Evolutionary conservation across 2,113 vertebrate genomes (phyloP).

Genomic region (Dendrocopos noguchii): DNA sequence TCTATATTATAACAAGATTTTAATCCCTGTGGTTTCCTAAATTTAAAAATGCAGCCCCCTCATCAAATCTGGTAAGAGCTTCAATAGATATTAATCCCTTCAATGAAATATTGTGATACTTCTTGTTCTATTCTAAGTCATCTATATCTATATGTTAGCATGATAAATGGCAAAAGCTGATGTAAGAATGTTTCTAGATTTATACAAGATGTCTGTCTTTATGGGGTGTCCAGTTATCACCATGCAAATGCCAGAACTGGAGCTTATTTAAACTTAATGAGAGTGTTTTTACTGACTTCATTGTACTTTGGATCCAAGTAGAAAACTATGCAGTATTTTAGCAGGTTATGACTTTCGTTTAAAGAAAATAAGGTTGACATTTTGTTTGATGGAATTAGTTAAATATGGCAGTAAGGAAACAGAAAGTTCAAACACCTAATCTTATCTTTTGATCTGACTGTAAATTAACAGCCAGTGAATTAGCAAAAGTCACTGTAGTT

Average conservation of each 20-base stretch:
- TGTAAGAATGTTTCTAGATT: background rate
- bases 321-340: background rate
- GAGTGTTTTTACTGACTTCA: background rate
- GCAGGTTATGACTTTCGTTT: background rate
- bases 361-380: background rate
- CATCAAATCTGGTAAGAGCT: background rate
- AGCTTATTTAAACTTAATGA: slow-evolving; percentile 1
- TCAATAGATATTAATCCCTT: background rate
- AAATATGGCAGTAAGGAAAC: background rate
- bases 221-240: background rate
- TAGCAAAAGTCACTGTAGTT: background rate
- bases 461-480: slow-evolving; percentile 21
- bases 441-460: slow-evolving; percentile 41
- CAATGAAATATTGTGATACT: background rate
- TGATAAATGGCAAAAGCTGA: background rate
- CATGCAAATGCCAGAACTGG: background rate
- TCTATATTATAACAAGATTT: background rate
- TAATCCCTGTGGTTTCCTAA: background rate
- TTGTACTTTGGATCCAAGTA: background rate
- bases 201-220: background rate
- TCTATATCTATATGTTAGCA: background rate
- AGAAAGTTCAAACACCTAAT: slow-evolving; percentile 17
- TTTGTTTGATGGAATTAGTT: background rate
- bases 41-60: background rate
- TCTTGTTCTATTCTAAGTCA: background rate